These are phyloP conservation scores for Puntigrus tetrazona DNA, from an alignment of 2,113 vertebrate species.

Conservation along the genomic window DNA sequence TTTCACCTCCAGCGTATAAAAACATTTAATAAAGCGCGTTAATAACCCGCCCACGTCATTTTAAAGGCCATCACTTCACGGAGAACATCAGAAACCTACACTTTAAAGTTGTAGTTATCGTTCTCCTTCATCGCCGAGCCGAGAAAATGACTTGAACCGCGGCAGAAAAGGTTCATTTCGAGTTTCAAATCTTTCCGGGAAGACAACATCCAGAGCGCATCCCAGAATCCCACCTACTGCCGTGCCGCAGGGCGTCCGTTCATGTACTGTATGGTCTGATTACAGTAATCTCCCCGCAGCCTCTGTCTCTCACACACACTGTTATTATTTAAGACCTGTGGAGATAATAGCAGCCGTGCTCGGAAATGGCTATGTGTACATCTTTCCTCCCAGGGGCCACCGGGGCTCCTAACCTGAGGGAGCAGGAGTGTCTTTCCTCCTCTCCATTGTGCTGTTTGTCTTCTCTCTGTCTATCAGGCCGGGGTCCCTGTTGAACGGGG, in stretches of 20 bases:
- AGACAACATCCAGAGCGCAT: constrained; percentile 38
- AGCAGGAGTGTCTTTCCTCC: constrained; percentile 15
- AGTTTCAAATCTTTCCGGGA: constrained; percentile 36
- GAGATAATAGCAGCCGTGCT: constrained; percentile 51
- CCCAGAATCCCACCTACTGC: constrained; percentile 14
- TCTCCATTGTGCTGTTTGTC: constrained; percentile 35
- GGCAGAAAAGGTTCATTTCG: constrained; percentile 16
- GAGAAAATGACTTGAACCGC: constrained; percentile 18
- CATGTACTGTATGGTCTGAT: constrained; percentile 55
- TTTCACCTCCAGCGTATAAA: background rate
- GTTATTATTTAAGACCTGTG: constrained; percentile 52
- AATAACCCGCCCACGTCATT: background rate
- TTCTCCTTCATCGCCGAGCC: background rate
- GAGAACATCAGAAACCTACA: background rate
- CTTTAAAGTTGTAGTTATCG: constrained; percentile 3
- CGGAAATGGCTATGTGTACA: constrained; percentile 49
- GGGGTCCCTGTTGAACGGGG: constrained; percentile 30
- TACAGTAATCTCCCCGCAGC: constrained; percentile 53
- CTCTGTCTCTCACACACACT: constrained; percentile 41
- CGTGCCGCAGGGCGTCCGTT: constrained; percentile 29
- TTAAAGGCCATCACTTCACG: constrained; percentile 1
- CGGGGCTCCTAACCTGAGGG: constrained; percentile 9
- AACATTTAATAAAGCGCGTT: background rate
- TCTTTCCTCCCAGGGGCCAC: constrained; percentile 35
- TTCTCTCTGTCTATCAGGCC: constrained; percentile 45